Evolutionary conservation across 2,113 vertebrate species (phyloP).

Genomic region (Jacana jacana): DNA sequence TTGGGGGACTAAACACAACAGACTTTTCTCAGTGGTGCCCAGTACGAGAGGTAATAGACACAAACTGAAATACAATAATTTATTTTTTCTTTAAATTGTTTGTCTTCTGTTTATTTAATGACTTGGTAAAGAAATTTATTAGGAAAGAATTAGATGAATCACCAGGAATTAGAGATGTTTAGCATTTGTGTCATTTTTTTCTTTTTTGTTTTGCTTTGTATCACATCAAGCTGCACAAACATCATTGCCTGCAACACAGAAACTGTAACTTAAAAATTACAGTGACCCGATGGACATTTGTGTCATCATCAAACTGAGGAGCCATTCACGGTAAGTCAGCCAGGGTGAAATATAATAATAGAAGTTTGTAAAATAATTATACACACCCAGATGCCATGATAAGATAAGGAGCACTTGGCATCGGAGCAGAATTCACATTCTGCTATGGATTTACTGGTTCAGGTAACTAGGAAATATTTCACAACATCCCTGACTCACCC

Average conservation of each 20-base stretch:
- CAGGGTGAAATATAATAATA: neutral
- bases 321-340: neutral
- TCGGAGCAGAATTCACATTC: neutral
- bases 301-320: neutral
- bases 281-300: neutral
- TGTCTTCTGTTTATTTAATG: neutral
- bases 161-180: neutral
- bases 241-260: neutral
- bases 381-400: neutral
- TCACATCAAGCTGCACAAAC: neutral
- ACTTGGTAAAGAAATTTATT: neutral
- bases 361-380: neutral
- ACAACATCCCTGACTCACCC: neutral
- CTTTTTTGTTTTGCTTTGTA: neutral
- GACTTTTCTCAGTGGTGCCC: neutral
- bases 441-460: neutral
- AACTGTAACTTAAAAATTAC: neutral
- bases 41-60: neutral
- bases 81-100: neutral
- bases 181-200: neutral
- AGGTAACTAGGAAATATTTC: constrained; percentile 2
- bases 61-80: neutral
- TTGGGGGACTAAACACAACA: neutral
- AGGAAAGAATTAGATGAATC: neutral
- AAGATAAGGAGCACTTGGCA: neutral